Conservation (phyloP, 2,888 invertebrate genomes). For the Nasonia oneida region DNA sequence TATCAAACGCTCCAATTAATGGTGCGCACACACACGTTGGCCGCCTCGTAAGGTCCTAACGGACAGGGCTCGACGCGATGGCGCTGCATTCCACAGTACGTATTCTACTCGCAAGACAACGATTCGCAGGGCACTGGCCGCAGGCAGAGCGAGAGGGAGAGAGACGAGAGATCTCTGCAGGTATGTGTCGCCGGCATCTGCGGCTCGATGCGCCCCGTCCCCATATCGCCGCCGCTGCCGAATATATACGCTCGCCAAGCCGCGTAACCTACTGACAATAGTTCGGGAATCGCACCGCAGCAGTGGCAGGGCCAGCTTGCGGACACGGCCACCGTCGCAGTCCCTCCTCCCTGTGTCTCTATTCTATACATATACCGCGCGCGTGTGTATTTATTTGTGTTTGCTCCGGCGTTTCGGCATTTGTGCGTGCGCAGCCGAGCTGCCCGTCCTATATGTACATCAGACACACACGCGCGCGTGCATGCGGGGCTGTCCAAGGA, state of each 20-base stretch:
- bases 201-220: slow-evolving; percentile 19
- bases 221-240: neutral
- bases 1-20: slow-evolving; percentile 50
- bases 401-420: neutral
- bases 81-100: neutral
- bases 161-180: neutral
- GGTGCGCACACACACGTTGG: neutral
- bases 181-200: slow-evolving; percentile 47
- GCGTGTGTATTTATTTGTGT: slow-evolving; percentile 8
- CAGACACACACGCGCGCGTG: neutral
- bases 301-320: neutral
- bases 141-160: neutral
- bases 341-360: neutral
- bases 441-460: neutral
- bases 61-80: neutral
- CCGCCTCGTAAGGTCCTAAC: slow-evolving; percentile 8
- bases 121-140: neutral
- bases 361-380: neutral
- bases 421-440: neutral
- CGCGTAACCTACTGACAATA: slow-evolving; percentile 11
- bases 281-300: slow-evolving; percentile 5
- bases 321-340: neutral
- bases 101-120: slow-evolving; percentile 45
- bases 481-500: neutral
- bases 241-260: slow-evolving; percentile 9